Conservation (phyloP, 1,140 invertebrate genomes). For the Drosophila mojavensis region DNA sequence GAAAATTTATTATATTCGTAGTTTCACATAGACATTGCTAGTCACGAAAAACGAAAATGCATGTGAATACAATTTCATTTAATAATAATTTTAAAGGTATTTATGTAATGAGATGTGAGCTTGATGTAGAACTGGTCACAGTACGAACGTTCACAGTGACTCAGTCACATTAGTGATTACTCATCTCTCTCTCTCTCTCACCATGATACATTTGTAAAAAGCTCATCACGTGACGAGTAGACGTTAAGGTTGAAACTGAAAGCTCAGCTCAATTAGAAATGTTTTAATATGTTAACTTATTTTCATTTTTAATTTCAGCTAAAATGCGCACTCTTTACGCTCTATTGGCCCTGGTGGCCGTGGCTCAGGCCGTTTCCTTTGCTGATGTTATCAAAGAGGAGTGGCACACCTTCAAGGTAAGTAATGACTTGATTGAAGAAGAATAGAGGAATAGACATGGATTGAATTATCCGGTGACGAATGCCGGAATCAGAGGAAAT, state of each 20-base stretch:
- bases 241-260: conserved; percentile 10
- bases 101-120: too few species aligned
- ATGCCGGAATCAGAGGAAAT: background rate
- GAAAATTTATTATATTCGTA: too few species aligned
- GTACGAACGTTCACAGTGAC: background rate
- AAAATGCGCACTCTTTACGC: conserved; percentile 85
- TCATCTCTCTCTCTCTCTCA: background rate
- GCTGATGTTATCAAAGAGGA: conserved; percentile 89
- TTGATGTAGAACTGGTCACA: too few species aligned
- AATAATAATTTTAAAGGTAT: too few species aligned
- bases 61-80: too few species aligned
- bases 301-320: conserved; percentile 35
- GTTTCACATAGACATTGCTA: too few species aligned
- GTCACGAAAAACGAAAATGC: too few species aligned
- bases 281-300: conserved; percentile 5
- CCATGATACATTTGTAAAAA: conserved; percentile 7
- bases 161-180: background rate
- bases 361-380: conserved; percentile 87
- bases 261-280: conserved; percentile 18
- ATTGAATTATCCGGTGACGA: too few species aligned
- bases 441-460: too few species aligned
- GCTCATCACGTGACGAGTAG: conserved; percentile 40
- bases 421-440: conserved; percentile 26
- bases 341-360: conserved; percentile 84
- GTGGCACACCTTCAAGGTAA: conserved; percentile 91